phyloP scores from a whole-genome alignment of 2,113 vertebrate genomes.

The Typhlomys cinereus region DNA sequence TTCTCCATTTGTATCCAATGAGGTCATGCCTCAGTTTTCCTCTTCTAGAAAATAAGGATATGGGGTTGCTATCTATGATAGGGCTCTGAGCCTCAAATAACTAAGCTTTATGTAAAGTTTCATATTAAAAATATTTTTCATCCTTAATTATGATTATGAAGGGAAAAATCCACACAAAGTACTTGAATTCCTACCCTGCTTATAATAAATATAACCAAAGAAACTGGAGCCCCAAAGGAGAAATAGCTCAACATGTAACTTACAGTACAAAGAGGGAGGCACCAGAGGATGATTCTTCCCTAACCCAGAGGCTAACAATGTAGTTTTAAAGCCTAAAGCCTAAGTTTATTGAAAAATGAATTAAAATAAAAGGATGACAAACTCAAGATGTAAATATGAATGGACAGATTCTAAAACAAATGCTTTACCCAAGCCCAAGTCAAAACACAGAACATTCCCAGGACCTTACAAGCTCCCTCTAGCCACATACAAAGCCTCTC shows the following conservation, averaged over 20 bases:
- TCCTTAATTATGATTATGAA: not conserved
- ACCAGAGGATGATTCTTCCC: not conserved
- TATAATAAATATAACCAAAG: constrained; percentile 24
- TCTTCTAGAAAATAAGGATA: constrained; percentile 45
- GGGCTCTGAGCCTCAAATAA: constrained; percentile 38
- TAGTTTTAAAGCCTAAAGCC: not conserved
- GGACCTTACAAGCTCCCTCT: not conserved
- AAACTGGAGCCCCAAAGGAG: not conserved
- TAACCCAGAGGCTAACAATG: not conserved
- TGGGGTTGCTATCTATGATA: not conserved
- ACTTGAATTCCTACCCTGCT: constrained; percentile 2
- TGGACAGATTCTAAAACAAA: not conserved
- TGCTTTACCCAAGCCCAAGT: not conserved
- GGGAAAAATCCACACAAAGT: not conserved
- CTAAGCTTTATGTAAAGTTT: too few species aligned
- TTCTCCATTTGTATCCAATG: not conserved
- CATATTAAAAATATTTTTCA: constrained; percentile 17
- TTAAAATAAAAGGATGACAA: not conserved
- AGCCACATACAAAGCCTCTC: fast-evolving
- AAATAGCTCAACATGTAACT: not conserved
- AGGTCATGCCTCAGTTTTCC: constrained; percentile 17
- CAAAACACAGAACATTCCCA: not conserved
- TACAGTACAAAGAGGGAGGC: not conserved
- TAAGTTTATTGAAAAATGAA: not conserved
- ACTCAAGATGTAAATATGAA: constrained; percentile 16